These are phyloP conservation scores for Agapornis roseicollis DNA, from an alignment of 2,113 vertebrate species.

Conservation along the genomic window DNA sequence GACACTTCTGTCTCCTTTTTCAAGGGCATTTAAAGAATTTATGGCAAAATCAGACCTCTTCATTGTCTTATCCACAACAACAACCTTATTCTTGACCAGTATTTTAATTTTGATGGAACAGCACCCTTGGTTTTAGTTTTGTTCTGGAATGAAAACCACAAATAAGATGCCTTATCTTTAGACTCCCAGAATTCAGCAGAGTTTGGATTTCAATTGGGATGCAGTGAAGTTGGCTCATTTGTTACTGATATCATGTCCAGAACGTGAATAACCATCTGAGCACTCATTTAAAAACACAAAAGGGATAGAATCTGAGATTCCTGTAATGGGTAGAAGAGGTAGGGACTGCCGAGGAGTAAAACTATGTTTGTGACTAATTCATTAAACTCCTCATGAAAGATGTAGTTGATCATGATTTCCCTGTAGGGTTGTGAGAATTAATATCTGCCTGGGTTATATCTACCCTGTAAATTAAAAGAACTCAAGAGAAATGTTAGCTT, in stretches of 20 bases:
- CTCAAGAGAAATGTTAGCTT: background rate
- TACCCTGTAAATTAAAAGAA: background rate
- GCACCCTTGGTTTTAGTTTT: background rate
- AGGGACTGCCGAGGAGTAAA: background rate
- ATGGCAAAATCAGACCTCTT: background rate
- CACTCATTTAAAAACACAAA: background rate
- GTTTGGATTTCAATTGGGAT: background rate
- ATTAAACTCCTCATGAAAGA: background rate
- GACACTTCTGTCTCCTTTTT: background rate
- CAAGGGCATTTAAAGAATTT: background rate
- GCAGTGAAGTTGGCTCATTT: background rate
- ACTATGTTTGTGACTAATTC: conserved; percentile 20
- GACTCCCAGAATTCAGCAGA: background rate
- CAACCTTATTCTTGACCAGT: background rate
- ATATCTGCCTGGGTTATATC: background rate
- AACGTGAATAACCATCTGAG: background rate
- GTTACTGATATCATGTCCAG: background rate
- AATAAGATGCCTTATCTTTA: background rate
- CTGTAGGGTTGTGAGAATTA: conserved; percentile 23
- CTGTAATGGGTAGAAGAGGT: background rate
- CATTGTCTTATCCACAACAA: background rate
- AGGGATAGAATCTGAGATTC: background rate
- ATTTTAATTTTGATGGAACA: background rate
- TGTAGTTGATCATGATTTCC: conserved; percentile 4
- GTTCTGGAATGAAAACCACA: background rate